Evolutionary conservation across 2,797 vertebrate genomes (phyloP), one percentile per base, ranked within the genome.

Genomic region (Pantherophis vulpinus): DNA sequence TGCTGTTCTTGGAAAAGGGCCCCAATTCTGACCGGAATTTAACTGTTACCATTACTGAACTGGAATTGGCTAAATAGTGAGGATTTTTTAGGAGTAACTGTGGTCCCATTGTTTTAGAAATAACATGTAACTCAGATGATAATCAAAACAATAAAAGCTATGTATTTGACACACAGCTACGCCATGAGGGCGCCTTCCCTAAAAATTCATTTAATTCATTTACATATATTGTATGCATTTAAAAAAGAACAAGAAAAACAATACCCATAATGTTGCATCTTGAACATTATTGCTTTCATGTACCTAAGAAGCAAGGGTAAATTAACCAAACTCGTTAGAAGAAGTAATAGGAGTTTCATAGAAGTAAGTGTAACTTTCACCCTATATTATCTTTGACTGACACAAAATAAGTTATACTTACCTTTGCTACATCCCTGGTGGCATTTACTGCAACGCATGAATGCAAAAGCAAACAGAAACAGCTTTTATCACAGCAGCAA

Each of bases 401-500:
- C 91, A 94, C 23, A 79, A 61, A 93, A 55, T 86, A 90, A 95
- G 96, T 94, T 94, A 95, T 92, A 95, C 96, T 94, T 96, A 93
- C 91, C 91, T 94, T 94, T 88, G 92, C 47, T 59, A 87, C 96
- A 92, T 96, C 96, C 95, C 94, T 91, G 88, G 95, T 94, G 94
- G 95, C 94, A 95, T 97, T 96, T 96, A 94, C 96, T 92, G 91
- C 95, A 92, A 93, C 95, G 95, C 95, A 94, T 94, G 95, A 95
- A 93, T 95, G 95, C 96, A 97, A 96, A 96, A 96, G 95, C 94
- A 96, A 97, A 97, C 94, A 97, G 96, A 97, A 97, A 96, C 97
- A 95, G 96, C 97, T 97, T 97, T 97, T 97, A 97, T 96, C 97
- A 95, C 96, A 97, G 96, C 94, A 92, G 97, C 96, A 95, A 96